phyloP scores from a whole-genome alignment of 1,140 invertebrate genomes.

The Drosophila elegans region DNA sequence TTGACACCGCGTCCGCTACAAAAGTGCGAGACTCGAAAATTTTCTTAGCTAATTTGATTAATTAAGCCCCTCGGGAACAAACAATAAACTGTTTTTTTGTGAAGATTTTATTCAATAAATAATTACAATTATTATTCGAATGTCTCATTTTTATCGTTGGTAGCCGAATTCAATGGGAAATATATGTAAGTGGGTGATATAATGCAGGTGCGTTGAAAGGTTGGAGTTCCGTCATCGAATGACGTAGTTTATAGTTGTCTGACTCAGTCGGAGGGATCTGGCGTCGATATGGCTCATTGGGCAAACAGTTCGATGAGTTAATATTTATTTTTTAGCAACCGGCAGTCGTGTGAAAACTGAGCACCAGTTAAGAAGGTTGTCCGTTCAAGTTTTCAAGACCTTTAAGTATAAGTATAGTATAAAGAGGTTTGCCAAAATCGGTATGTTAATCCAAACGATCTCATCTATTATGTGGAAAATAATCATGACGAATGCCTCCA shows the following conservation, averaged over 20 bases:
- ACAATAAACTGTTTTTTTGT: constrained; percentile 10
- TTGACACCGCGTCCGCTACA: constrained; percentile 14
- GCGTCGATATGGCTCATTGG: constrained; percentile 38
- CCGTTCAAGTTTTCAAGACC: too few relatives aligned
- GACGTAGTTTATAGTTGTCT: constrained; percentile 21
- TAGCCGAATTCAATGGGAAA: constrained; percentile 15
- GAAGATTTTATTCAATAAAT: constrained; percentile 48
- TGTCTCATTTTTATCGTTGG: constrained; percentile 4
- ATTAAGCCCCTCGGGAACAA: constrained; percentile 46
- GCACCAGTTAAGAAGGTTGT: constrained; percentile 6
- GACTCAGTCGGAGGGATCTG: constrained; percentile 16
- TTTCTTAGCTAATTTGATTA: constrained; percentile 71
- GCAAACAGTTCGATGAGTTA: constrained; percentile 46
- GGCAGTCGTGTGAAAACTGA: constrained; percentile 22
- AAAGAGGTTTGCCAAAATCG: not conserved
- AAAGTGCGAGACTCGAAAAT: constrained; percentile 29
- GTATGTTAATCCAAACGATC: constrained; percentile 4
- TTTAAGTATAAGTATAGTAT: too few relatives aligned
- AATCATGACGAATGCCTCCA: constrained; percentile 14
- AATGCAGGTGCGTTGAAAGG: constrained; percentile 35
- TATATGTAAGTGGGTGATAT: constrained; percentile 43
- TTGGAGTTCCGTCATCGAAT: constrained; percentile 30
- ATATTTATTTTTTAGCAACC: constrained; percentile 16
- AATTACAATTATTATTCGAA: constrained; percentile 52
- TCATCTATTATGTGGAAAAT: not conserved